These are phyloP conservation scores for Mesoligia furuncula DNA, from an alignment of 2,888 invertebrate genomes.

Conservation along the genomic window DNA sequence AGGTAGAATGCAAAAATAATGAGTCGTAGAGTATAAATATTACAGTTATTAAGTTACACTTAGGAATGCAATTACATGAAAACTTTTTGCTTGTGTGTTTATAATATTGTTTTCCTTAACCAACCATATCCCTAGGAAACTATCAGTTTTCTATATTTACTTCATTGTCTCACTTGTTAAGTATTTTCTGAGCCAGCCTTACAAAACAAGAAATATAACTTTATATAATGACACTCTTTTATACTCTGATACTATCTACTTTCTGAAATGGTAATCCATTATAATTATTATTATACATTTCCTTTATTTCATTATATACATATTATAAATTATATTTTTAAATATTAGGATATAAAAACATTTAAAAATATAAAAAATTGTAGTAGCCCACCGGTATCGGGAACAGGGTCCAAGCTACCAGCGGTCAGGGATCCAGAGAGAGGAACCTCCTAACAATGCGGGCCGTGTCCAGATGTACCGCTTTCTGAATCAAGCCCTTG, in stretches of 20 bases:
- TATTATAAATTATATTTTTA: too few relatives aligned
- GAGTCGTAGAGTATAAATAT: not conserved
- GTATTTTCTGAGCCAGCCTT: not conserved
- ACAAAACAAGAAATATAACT: not conserved
- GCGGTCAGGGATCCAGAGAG: too few relatives aligned
- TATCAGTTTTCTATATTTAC: constrained; percentile 1
- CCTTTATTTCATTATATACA: too few relatives aligned
- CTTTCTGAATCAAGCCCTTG: too few relatives aligned
- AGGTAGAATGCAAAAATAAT: not conserved
- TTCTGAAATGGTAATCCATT: too few relatives aligned
- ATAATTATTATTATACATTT: too few relatives aligned
- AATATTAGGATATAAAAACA: too few relatives aligned
- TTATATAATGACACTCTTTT: not conserved
- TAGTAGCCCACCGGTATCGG: too few relatives aligned
- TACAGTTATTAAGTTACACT: not conserved
- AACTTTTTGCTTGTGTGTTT: not conserved
- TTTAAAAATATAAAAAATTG: too few relatives aligned
- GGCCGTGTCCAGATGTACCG: too few relatives aligned
- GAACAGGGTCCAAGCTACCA: too few relatives aligned
- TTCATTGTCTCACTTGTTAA: not conserved
- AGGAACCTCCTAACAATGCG: too few relatives aligned
- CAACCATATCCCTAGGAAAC: not conserved
- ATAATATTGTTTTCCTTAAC: not conserved
- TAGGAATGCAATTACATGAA: not conserved
- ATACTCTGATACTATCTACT: not conserved